Evolutionary conservation across 2,797 vertebrate genomes (phyloP), one percentile per base, ranked within the genome.

Genomic region (Acridotheres tristis): DNA sequence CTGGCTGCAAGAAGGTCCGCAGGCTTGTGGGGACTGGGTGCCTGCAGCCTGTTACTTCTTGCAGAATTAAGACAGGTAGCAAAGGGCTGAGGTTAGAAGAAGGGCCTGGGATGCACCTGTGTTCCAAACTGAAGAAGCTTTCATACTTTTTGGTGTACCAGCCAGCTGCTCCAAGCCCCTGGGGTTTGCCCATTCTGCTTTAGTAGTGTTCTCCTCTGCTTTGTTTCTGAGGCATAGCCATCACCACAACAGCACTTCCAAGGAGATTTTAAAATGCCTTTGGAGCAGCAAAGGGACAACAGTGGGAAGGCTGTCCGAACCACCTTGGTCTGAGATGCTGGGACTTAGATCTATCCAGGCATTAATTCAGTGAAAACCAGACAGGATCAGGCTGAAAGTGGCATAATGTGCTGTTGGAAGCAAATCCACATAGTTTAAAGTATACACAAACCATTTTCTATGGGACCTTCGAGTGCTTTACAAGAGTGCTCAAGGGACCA

Each of bases 401-500:
- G 69, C 82, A 86, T 71, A 85, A 85, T 57, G 84, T 2, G 0
- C 91, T 53, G 79, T 29, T 94, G 93, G 89, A 88, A 91, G 85
- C 76, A 96, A 91, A 93, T 92, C 87, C 94, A 93, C 79, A 79
- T 59, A 88, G 87, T 93, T 96, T 88, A 84, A 89, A 94, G 89
- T 42, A 69, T 79, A 94, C 4, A 27, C 69, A 84, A 95, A 89
- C 55, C 71, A 36, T 90, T 94, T 93, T 94, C 85, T 86, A 1
- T 45, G 92, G 90, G 85, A 86, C 86, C 47, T 48, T 92, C 68
- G 89, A 81, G 81, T 81, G 89, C 51, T 93, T 93, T 84, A 89
- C 26, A 45, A 91, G 91, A 88, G 66, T 0, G 9, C 92, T 92
- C 32, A 8, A 86, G 80, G 82, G 82, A 94, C 94, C 92, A 88